Percentiles rank a stretch among this genome's conserved stretches.
phyloP scores from a whole-genome alignment of 2,113 vertebrate species.

The Chloropsis cyanopogon region DNA sequence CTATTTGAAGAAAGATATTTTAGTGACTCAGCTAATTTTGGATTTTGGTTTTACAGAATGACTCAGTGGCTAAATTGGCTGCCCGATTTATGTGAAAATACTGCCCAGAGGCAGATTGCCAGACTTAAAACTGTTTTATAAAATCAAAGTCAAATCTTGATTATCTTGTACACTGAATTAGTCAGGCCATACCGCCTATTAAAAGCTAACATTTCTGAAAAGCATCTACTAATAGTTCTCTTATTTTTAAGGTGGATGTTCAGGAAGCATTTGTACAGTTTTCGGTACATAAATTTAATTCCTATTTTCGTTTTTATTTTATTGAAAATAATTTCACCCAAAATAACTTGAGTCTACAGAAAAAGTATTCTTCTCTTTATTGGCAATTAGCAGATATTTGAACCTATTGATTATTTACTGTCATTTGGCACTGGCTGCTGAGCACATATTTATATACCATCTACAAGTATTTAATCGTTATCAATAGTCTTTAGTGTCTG shows the following conservation, averaged over 20 bases:
- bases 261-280: background rate
- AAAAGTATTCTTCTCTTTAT: background rate
- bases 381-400: background rate
- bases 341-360: background rate
- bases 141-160: background rate
- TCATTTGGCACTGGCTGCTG: background rate
- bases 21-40: background rate
- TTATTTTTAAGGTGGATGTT: background rate
- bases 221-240: background rate
- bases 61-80: background rate
- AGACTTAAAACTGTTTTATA: background rate
- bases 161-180: background rate
- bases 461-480: background rate
- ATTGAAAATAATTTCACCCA: background rate
- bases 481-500: background rate
- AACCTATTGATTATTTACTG: background rate
- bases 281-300: background rate
- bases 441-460: background rate
- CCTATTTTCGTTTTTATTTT: background rate
- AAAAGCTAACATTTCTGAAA: background rate
- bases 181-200: background rate
- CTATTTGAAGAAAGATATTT: background rate
- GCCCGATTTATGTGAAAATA: background rate
- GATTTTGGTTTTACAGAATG: background rate
- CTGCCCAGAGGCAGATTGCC: background rate